Conservation (phyloP, 1,140 invertebrate species). For the Homarus americanus region DNA sequence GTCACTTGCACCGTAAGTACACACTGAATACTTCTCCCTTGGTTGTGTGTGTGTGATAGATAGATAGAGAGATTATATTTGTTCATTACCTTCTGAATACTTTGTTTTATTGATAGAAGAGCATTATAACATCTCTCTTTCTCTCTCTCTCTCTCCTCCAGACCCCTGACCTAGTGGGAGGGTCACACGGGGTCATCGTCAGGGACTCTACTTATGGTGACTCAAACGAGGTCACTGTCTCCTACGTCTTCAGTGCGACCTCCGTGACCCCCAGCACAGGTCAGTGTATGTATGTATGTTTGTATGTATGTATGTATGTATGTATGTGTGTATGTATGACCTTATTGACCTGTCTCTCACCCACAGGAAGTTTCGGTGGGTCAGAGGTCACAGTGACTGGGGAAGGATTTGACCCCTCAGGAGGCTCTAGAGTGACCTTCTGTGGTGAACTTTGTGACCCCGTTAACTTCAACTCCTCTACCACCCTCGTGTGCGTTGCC, state of each 20-base stretch:
- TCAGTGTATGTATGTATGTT: background rate
- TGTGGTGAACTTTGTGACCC: conserved; percentile 19
- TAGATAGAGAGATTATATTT: too few relatives aligned
- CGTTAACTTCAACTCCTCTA: background rate
- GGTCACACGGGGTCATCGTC: conserved; percentile 24
- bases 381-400: conserved; percentile 31
- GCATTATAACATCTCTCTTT: too few relatives aligned
- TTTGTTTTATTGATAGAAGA: too few relatives aligned
- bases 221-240: conserved; percentile 32
- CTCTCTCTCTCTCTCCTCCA: too few relatives aligned
- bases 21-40: too few relatives aligned
- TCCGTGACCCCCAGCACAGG: conserved; percentile 19
- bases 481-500: background rate
- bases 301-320: background rate
- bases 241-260: conserved; percentile 16
- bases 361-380: conserved; percentile 30
- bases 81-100: too few relatives aligned
- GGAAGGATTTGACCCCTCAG: conserved; percentile 46
- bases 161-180: conserved; percentile 13
- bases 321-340: background rate
- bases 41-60: too few relatives aligned
- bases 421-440: conserved; percentile 22
- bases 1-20: conserved; percentile 23
- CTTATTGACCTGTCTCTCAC: too few relatives aligned
- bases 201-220: conserved; percentile 43